Base-by-base conservation (phyloP, 2,113 vertebrate species). In the Aythya baeri region DNA sequence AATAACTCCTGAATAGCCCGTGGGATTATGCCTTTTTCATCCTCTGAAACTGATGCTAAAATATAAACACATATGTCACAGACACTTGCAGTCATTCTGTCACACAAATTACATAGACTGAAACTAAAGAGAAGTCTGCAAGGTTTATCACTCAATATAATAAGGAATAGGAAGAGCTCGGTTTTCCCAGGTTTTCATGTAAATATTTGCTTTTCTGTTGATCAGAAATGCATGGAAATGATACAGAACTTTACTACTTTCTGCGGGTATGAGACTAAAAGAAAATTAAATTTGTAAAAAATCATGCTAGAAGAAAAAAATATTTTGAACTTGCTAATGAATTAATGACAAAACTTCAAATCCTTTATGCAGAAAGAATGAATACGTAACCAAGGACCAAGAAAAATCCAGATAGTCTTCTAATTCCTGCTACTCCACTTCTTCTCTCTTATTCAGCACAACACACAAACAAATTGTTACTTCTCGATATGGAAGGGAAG, bases 1-100 rank as follows among this genome's bases (percentile, higher is more conserved):
- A 99, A 99, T 97, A 99, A 94, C 97, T 99, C 99, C 86, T 98
- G 97, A 90, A 99, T 98, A 74, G 99, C 98, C 21, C 98, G 98
- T 92, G 98, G 98, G 89, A 99, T 98, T 70, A 99, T 99, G 65
- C 99, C 99, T 62, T 98, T 98, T 61, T 99, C 98, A 94, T 98
- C 96, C 62, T 98, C 98, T 93, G 96, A 91, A 88, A 97, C 57
- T n/a, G 98, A 98, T 63, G 97, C 98, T 98, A 89, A 94, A 97
- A 96, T 89, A 84, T 23, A 97, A 96, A 87, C 65, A 98, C 75
- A 91, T 77, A 88, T 73, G 49, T 68, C 59, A 84, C 13, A 54
- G 43, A 83, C 68, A 61, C 17, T 44, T 65, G 29, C 20, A 93
- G 52, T 43, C 22, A 72, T 71, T 55, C 76, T 71, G 16, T 20